phyloP scores from a whole-genome alignment of 2,113 vertebrate genomes.

The Trinectes maculatus region DNA sequence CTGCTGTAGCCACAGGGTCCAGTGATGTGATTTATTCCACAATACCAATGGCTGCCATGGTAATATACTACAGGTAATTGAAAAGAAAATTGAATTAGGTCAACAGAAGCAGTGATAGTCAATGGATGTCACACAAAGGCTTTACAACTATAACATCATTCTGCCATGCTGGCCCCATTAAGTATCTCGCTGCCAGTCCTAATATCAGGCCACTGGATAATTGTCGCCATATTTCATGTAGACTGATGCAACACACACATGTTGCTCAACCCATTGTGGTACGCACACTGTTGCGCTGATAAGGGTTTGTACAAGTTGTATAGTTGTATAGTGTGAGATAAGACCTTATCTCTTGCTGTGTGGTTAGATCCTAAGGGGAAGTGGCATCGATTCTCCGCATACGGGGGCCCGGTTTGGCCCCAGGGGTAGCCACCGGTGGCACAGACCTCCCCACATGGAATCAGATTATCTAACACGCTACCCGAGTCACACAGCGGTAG shows the following conservation, averaged over 20 bases:
- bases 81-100: constrained; percentile 83
- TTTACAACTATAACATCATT: constrained; percentile 61
- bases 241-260: constrained; percentile 43
- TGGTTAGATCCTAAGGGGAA: constrained; percentile 24
- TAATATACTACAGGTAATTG: constrained; percentile 79
- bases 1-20: constrained; percentile 53
- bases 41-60: constrained; percentile 68
- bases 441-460: neutral
- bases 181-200: constrained; percentile 56
- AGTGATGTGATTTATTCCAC: constrained; percentile 57
- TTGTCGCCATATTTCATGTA: constrained; percentile 69
- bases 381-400: constrained; percentile 14
- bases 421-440: neutral
- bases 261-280: constrained; percentile 30
- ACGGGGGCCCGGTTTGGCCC: too few species aligned
- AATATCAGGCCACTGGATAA: constrained; percentile 63
- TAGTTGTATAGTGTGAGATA: constrained; percentile 63
- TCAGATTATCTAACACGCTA: neutral
- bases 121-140: constrained; percentile 64
- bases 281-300: constrained; percentile 46
- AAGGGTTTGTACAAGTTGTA: constrained; percentile 58
- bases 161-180: constrained; percentile 52
- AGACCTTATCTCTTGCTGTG: constrained; percentile 58
- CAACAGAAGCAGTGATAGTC: constrained; percentile 71
- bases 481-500: neutral